Evolutionary conservation across 2,113 vertebrate genomes (phyloP), one percentile per base, ranked within the genome.

Genomic region (Leucopternis melanops): DNA sequence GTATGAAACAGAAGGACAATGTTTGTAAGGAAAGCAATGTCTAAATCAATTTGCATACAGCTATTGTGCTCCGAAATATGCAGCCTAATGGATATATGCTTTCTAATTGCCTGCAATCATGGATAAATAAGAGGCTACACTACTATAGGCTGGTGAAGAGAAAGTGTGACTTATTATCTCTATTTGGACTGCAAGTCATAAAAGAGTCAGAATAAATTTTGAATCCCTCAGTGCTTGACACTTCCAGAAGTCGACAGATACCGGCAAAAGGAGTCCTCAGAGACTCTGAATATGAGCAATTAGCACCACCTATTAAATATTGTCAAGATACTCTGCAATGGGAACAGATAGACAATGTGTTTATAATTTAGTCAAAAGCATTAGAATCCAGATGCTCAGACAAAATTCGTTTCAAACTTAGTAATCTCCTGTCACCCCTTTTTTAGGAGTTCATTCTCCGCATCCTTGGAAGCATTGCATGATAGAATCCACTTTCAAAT

Each of bases 161-260:
- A 91, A 93, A 93, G 44, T 79, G 44, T 86, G 72, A 87, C 47
- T 67, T 90, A 66, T 44, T 82, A 67, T 52, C 38, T 91, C 69
- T 84, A 79, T 81, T 91, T 92, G 86, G 69, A 78, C 74, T 88
- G 52, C 40, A 94, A 92, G 72, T 69, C 65, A 61, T 86, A 59
- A 74, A 80, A 93, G 16, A 93, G 58, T 66, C 5, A 3, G 88
- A 95, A 94, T 61, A 91, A 94, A 92, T 89, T 91, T 85, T 91
- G 13, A 89, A 94, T 70, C 27, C 17, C 9, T 81, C 61, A 75
- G 23, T 79, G 40, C 36, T 72, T 92, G 73, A 85, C 65, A 87
- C 52, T 86, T 92, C 17, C 40, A 87, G 52, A 94, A 92, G 40
- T 89, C 52, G 54, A 81, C 31, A 92, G 44, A 82, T 49, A 85